Percentiles rank a stretch among this genome's conserved stretches.
These are phyloP conservation scores for Leucophenga varia DNA, from an alignment of 1,140 invertebrate genomes.

Conservation along the genomic window DNA sequence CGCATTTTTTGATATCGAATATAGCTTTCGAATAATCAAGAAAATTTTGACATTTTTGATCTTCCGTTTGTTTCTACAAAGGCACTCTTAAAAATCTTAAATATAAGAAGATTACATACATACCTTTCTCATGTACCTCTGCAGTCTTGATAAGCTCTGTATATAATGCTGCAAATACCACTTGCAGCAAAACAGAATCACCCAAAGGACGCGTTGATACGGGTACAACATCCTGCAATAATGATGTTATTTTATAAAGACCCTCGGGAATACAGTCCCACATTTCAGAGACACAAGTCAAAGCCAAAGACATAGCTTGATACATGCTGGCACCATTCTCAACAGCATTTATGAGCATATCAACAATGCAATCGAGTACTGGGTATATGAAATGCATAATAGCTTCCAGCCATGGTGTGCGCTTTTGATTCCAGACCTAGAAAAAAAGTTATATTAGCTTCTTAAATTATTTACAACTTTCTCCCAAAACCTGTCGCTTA, in stretches of 20 bases:
- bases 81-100: not conserved
- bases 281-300: slow-evolving; percentile 68
- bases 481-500: slow-evolving; percentile 62
- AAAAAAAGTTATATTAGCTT: too few species aligned
- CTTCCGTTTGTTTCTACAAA: not conserved
- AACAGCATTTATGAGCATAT: slow-evolving; percentile 64
- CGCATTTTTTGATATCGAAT: not conserved
- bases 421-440: slow-evolving; percentile 71
- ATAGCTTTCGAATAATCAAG: not conserved
- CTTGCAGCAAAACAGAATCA: slow-evolving; percentile 70
- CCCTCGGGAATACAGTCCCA: slow-evolving; percentile 65
- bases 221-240: slow-evolving; percentile 67
- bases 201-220: slow-evolving; percentile 66
- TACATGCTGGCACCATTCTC: slow-evolving; percentile 74
- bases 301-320: slow-evolving; percentile 70
- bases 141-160: slow-evolving; percentile 61
- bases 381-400: slow-evolving; percentile 65
- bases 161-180: slow-evolving; percentile 63
- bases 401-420: slow-evolving; percentile 72
- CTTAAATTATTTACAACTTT: not conserved
- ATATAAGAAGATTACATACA: slow-evolving; percentile 5
- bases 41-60: too few species aligned
- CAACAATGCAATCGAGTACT: slow-evolving; percentile 64
- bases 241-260: slow-evolving; percentile 59
- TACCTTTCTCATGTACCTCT: slow-evolving; percentile 54